These are phyloP conservation scores for Siniperca scherzeri DNA, from an alignment of 2,797 vertebrate genomes.

Conservation along the genomic window DNA sequence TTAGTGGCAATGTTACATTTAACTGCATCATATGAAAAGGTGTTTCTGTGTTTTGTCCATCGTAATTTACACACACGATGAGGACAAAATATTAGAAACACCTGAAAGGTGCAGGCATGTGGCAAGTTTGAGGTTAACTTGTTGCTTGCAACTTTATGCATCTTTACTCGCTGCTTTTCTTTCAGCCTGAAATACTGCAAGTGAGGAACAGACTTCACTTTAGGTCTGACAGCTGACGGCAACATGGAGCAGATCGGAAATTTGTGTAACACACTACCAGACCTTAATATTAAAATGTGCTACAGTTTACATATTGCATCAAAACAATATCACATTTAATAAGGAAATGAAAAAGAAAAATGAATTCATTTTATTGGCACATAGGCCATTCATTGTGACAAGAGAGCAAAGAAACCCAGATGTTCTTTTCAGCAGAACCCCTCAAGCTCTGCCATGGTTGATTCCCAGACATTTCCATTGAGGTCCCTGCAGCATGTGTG, in stretches of 20 bases:
- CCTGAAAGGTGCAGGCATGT: neutral
- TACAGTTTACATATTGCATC: neutral
- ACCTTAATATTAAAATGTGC: neutral
- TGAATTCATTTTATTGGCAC: neutral
- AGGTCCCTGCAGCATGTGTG: constrained; percentile 22
- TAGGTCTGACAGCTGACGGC: neutral
- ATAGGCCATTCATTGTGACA: neutral
- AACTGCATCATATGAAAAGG: neutral
- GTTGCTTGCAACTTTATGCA: neutral
- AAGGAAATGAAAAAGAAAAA: neutral
- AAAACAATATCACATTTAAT: neutral
- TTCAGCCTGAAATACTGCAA: neutral
- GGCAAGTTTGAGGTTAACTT: neutral
- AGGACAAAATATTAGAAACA: neutral
- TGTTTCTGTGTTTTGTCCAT: neutral
- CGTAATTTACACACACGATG: neutral
- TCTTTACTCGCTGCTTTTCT: neutral
- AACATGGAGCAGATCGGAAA: neutral
- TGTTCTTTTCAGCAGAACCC: constrained; percentile 17
- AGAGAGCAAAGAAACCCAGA: constrained; percentile 14
- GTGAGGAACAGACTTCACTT: neutral
- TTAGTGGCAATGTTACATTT: neutral
- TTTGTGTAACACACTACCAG: neutral
- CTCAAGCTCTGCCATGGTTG: constrained; percentile 3
- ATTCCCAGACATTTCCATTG: constrained; percentile 1